Evolutionary conservation across 2,888 invertebrate species (phyloP).

Genomic region (Omphaloscelis lunosa): DNA sequence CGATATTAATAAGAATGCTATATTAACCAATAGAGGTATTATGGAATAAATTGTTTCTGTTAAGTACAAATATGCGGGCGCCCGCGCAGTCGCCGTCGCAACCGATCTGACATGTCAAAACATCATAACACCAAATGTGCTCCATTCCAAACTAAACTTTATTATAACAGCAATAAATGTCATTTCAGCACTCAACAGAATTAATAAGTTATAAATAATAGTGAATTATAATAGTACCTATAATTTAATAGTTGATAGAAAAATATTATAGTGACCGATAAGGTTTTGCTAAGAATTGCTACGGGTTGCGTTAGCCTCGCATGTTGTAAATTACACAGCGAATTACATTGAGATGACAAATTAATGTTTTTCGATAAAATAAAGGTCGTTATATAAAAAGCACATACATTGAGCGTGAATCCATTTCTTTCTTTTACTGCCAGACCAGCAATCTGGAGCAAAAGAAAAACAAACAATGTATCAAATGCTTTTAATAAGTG

Average conservation of each 20-base stretch:
- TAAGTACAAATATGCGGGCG: conserved; percentile 81
- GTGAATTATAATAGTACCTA: conserved; percentile 60
- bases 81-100: conserved; percentile 78
- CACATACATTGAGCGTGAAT: conserved; percentile 61
- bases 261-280: conserved; percentile 81
- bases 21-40: conserved; percentile 87
- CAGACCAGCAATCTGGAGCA: conserved; percentile 65
- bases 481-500: conserved; percentile 21
- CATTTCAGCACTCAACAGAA: conserved; percentile 14
- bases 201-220: conserved; percentile 55
- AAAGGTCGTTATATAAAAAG: conserved; percentile 25
- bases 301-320: conserved; percentile 73
- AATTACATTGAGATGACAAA: conserved; percentile 53
- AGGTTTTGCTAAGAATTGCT: conserved; percentile 74
- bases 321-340: conserved; percentile 67
- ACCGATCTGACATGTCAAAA: conserved; percentile 61
- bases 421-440: conserved; percentile 62
- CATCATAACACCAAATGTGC: conserved; percentile 62
- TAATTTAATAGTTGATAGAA: conserved; percentile 82
- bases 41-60: conserved; percentile 81
- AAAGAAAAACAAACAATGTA: conserved; percentile 57
- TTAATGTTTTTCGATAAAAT: conserved; percentile 27
- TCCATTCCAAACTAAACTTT: conserved; percentile 70
- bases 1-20: conserved; percentile 85
- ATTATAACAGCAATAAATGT: conserved; percentile 42